Evolutionary conservation across 2,113 vertebrate genomes (phyloP), one percentile per base, ranked within the genome.

Genomic region (Pheucticus melanocephalus): DNA sequence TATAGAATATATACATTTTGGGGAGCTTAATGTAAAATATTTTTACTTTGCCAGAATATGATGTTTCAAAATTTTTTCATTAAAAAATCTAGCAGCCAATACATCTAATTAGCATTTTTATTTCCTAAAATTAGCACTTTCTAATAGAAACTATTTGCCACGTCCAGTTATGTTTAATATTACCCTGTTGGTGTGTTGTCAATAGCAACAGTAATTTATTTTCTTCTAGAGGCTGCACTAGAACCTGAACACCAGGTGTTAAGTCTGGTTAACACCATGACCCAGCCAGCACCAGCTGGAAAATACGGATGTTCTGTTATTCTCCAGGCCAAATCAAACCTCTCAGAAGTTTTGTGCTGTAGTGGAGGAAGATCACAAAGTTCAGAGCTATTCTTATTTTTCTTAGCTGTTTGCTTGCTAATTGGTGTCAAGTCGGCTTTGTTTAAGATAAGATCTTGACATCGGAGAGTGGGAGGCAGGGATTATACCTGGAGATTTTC

Each of bases 121-220:
- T 88, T 82, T 72, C 53, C 37, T 82, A n/a, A 82, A 39, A 93
- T 83, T 69, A 86, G 35, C 47, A 47, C 50, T 81, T 94, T 64
- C 44, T 75, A 68, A 53, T 21, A 60, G 19, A 64, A 82, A 68
- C 39, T 89, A 64, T 24, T 60, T 37, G 31, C 40, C 24, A 39
- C 3, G 4, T 71, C 56, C 37, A 42, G 19, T 69, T 71, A 60
- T 2, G 12, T 83, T 71, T 78, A 79, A 70, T 47, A 84, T 65
- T 89, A 37, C 30, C 8, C 48, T 24, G n/a, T 12, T 71, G 37
- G 69, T 47, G 7, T 33, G 84, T 79, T 3, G 4, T 72, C 65
- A 82, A 61, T 57, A 91, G 83, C 81, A 95, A 79, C 73, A 48
- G 24, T 35, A 48, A 92, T 92, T 81, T 89, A 71, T 84, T 92